phyloP scores from a whole-genome alignment of 1,140 invertebrate genomes.

The Musca domestica region DNA sequence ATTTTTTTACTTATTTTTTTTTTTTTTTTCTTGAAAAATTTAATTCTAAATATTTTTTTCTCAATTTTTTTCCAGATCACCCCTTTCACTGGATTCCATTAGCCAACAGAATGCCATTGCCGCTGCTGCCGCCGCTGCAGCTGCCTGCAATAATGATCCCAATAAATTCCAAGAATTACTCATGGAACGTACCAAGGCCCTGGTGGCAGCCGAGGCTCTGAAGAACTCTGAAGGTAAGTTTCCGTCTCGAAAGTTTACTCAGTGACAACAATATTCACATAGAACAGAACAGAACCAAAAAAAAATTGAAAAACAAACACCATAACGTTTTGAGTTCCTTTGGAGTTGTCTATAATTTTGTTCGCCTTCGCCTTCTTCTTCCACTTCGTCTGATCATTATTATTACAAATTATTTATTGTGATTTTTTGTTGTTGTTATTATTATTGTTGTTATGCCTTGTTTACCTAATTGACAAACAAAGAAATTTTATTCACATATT shows the following conservation, averaged over 20 bases:
- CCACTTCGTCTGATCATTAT: background rate
- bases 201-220: constrained; percentile 59
- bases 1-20: no score
- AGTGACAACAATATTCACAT: background rate
- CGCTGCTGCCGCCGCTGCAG: constrained; percentile 47
- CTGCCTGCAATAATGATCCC: constrained; percentile 53
- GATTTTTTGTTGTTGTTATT: no score
- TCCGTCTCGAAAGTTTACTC: background rate
- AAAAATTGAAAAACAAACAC: no score
- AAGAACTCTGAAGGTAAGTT: constrained; percentile 54
- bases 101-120: constrained; percentile 49
- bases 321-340: no score
- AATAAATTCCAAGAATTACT: constrained; percentile 77
- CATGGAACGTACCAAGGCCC: constrained; percentile 72
- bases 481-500: constrained; percentile 6
- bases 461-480: constrained; percentile 20
- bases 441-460: background rate
- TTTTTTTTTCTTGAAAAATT: constrained; percentile 19
- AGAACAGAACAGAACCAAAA: background rate
- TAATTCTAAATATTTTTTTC: background rate
- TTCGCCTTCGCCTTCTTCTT: no score
- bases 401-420: background rate
- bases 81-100: constrained; percentile 47
- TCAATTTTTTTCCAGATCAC: constrained; percentile 34
- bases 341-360: no score